Conservation (phyloP, 2,888 invertebrate species). For the Ethmia dodecea region DNA sequence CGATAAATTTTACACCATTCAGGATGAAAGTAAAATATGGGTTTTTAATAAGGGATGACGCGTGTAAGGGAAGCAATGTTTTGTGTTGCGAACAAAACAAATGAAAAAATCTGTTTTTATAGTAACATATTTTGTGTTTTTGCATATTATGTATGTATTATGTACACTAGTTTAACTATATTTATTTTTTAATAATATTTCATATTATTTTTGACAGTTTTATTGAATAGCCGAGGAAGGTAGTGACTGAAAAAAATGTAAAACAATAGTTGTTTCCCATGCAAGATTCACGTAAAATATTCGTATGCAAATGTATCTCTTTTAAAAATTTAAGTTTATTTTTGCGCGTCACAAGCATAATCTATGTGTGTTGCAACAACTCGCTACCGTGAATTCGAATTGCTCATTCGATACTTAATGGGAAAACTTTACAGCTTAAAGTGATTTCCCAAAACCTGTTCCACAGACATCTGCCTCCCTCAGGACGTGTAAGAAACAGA, state of each 20-base stretch:
- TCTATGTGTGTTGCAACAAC: too few relatives aligned
- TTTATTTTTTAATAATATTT: too few relatives aligned
- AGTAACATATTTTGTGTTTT: conserved; percentile 1
- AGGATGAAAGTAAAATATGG: conserved; percentile 5
- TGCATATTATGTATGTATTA: too few relatives aligned
- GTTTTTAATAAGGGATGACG: conserved; percentile 8
- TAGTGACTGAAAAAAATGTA: too few relatives aligned
- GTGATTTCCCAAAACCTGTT: conserved; percentile 23
- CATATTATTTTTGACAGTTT: too few relatives aligned
- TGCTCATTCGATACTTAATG: conserved; percentile 20
- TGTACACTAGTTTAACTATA: too few relatives aligned
- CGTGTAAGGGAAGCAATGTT: background rate
- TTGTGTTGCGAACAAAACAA: background rate
- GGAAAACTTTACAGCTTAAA: conserved; percentile 22
- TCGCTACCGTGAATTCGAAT: conserved; percentile 12
- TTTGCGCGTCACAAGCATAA: too few relatives aligned
- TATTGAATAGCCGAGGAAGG: too few relatives aligned
- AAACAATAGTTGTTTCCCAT: too few relatives aligned
- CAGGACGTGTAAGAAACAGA: conserved; percentile 16
- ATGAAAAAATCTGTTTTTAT: background rate
- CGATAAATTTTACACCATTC: conserved; percentile 5
- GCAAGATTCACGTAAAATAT: too few relatives aligned
- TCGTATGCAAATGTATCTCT: too few relatives aligned
- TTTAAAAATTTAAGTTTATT: too few relatives aligned
- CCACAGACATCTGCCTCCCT: conserved; percentile 21